phyloP scores from a whole-genome alignment of 2,888 invertebrate species.

The Saturnia pavonia region DNA sequence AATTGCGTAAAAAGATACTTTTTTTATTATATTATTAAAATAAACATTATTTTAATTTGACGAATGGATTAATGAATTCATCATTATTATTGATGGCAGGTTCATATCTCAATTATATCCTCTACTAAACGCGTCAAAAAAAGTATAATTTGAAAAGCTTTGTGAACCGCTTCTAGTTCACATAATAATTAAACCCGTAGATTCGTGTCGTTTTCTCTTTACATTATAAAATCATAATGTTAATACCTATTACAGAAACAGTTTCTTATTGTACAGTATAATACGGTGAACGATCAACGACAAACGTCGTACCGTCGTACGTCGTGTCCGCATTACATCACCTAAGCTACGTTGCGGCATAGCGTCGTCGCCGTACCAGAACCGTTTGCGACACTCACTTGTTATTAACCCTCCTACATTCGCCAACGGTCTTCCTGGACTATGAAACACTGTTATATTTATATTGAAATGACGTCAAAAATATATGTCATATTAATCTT shows the following conservation, averaged over 20 bases:
- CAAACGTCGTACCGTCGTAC: slow-evolving; percentile 21
- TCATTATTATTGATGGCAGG: too few species aligned
- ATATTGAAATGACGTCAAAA: background rate
- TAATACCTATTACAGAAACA: slow-evolving; percentile 4
- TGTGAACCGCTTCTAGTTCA: background rate
- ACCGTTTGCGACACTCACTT: slow-evolving; percentile 49
- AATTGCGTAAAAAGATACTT: too few species aligned
- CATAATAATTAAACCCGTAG: background rate
- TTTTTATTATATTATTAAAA: too few species aligned
- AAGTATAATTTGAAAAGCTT: background rate
- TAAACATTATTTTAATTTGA: too few species aligned
- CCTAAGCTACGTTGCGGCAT: slow-evolving; percentile 54
- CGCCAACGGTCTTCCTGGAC: slow-evolving; percentile 22
- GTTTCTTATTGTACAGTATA: background rate
- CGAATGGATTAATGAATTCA: too few species aligned
- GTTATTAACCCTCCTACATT: slow-evolving; percentile 40
- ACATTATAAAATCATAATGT: background rate
- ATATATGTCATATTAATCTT: background rate
- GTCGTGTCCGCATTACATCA: slow-evolving; percentile 39
- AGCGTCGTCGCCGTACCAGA: slow-evolving; percentile 41
- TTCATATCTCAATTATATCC: too few species aligned
- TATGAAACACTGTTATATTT: slow-evolving; percentile 1
- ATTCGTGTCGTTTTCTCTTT: background rate
- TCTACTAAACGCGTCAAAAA: too few species aligned
- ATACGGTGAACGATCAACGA: slow-evolving; percentile 16